Evolutionary conservation across 1,140 invertebrate genomes (phyloP).

Genomic region (Vanessa tameamea): DNA sequence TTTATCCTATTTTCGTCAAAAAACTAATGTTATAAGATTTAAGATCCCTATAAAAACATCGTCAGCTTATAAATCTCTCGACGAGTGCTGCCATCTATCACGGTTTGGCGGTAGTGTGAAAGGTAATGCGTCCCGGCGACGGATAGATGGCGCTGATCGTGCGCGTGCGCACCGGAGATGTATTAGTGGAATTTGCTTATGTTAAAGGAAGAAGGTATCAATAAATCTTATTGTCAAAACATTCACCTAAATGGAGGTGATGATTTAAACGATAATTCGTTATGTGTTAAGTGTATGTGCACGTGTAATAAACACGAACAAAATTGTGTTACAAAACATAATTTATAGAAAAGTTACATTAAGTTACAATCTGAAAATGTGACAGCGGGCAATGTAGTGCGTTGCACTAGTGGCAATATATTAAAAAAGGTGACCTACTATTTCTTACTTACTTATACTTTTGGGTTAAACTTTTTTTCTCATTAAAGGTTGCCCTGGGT

Average conservation of each 20-base stretch:
- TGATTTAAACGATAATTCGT: slow-evolving; percentile 40
- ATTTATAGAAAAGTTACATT: no score
- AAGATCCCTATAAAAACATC: slow-evolving; percentile 60
- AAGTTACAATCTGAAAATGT: no score
- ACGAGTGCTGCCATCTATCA: slow-evolving; percentile 71
- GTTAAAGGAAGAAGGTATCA: slow-evolving; percentile 27
- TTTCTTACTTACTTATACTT: no score
- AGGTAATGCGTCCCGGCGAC: slow-evolving; percentile 65
- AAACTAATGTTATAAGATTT: slow-evolving; percentile 11
- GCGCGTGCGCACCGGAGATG: slow-evolving; percentile 44
- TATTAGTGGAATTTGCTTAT: slow-evolving; percentile 47
- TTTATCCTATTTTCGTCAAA: slow-evolving; percentile 12
- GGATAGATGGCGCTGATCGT: slow-evolving; percentile 66
- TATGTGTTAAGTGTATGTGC: neutral
- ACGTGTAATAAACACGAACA: neutral
- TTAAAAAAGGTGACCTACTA: no score
- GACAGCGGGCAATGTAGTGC: no score
- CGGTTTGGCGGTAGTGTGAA: slow-evolving; percentile 48
- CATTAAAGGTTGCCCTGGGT: no score
- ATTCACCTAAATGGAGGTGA: slow-evolving; percentile 42
- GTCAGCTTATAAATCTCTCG: slow-evolving; percentile 60
- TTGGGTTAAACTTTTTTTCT: no score
- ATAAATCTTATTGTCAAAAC: slow-evolving; percentile 45
- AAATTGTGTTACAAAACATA: neutral
- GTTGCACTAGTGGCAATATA: no score